Base-by-base conservation (phyloP, 2,888 invertebrate genomes). In the Calliphora vomitoria region DNA sequence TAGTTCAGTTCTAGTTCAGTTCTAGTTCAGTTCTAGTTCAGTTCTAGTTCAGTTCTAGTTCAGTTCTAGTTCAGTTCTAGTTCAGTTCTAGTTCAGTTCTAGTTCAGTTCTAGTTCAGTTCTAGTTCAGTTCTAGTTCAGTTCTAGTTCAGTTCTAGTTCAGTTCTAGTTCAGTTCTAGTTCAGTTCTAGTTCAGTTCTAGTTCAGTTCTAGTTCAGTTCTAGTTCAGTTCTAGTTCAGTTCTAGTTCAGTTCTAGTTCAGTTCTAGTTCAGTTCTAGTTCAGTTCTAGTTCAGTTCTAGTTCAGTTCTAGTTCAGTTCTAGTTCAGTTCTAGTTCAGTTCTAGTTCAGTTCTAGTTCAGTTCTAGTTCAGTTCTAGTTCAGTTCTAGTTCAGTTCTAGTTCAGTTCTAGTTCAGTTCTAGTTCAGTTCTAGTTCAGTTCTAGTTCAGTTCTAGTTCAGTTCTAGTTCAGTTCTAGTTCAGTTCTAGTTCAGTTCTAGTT, bases 311-410 rank as follows among this genome's bases (percentile, higher is more conserved):
- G 58, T 58, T 58, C 25, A 25, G 25, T 58, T 58, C 25, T 58
- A 25, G 25, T 58, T 58, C 58, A 25, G 58, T 58, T 58, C 55
- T 58, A 58, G 55, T 58, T 58, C 58, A 25, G 58, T 58, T 58
- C 25, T 58, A 58, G 55, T 58, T 58, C 55, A 25, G 55, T 58
- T 58, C 55, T 58, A 58, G 55, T 58, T 58, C 55, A 25, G 55
- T 58, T 58, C 55, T 58, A 58, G 55, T 58, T 58, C 55, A 25
- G 55, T 58, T 53, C 53, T 53, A 53, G 53, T 53, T 53, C 18
- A 18, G 53, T 53, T 53, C 53, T 53, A 53, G 53, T 53, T 53
- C 18, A 18, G 53, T 53, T 53, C 53, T 53, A 53, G 53, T 53
- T 53, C 53, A 18, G 53, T 53, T 53, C 53, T 53, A 53, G 53